phyloP scores from a whole-genome alignment of 2,113 vertebrate species.

The Fregata magnificens region DNA sequence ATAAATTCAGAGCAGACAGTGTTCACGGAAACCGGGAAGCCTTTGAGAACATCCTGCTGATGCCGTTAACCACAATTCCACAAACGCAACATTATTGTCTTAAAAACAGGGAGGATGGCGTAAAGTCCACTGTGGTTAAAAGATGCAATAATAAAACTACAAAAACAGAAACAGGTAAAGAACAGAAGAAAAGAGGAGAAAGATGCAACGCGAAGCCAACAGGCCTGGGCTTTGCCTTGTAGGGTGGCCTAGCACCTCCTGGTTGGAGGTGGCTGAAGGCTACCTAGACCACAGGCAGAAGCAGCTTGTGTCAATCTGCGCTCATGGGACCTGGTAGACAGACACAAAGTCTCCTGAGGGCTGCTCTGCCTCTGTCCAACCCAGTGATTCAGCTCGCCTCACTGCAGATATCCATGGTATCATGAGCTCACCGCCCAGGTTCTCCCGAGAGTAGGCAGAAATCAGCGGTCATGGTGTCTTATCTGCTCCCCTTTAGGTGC shows the following conservation, averaged over 20 bases:
- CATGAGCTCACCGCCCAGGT: neutral
- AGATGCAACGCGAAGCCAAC: neutral
- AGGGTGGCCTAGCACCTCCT: neutral
- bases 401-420: neutral
- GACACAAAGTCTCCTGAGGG: neutral
- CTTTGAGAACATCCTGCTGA: neutral
- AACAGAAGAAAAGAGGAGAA: neutral
- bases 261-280: neutral
- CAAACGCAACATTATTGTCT: neutral
- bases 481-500: neutral
- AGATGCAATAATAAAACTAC: neutral
- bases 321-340: neutral
- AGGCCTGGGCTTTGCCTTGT: neutral
- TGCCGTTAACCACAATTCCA: neutral
- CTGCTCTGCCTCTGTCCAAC: neutral
- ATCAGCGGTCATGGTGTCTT: rapidly evolving
- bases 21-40: neutral
- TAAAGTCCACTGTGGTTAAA: neutral
- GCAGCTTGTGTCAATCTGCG: too few species aligned
- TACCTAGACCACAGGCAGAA: neutral
- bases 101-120: neutral
- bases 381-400: neutral
- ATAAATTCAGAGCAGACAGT: neutral
- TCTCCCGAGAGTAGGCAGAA: neutral
- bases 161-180: neutral